Base-by-base conservation (phyloP, 2,888 invertebrate genomes). In the Sericinus montela region DNA sequence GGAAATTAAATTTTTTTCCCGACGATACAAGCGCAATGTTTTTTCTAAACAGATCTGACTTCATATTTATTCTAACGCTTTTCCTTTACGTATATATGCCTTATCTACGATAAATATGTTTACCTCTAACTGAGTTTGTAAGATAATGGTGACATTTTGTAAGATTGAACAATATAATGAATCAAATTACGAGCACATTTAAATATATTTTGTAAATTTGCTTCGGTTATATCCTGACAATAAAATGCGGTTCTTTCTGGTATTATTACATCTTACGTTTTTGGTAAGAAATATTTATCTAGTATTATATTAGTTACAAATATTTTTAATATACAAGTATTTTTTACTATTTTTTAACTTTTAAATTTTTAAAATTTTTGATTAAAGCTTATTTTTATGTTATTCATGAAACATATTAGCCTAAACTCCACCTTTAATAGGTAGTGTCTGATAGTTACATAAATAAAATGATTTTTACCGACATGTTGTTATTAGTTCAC, bases 111-210 rank as follows among this genome's bases (percentile, higher is more conserved):
- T 1, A 56, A 51, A 51, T 39, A 45, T 51, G 41, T 56, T 54
- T 61, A 49, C 50, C 52, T 41, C 44, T 32, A 45, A 45, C 36
- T 46, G 51, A 38, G 11, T 28, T 37, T 30, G 23, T 51, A 45
- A 56, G 29, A 67, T 63, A 71, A 62, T 66, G 54, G 57, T 59
- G 60, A 56, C 57, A 58, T 66, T 67, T 60, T 52, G 59, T 49
- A 57, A 57, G 55, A 65, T 55, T 58, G 54, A 58, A 48, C 62
- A 80, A 82, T 82, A 83, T 8, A 75, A 80, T 71, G 67, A 67
- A 66, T 53, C 29, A 10, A 35, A 7, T 11, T 0, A 10, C 30
- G 14, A 30, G 8, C 23, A n/a, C 6, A 29, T 14, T 16, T 29
- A 16, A 14, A 28, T 28, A 23, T 16, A 14, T 32, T 32, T 32